phyloP scores from a whole-genome alignment of 2,113 vertebrate species.

The Mionectes macconnelli region DNA sequence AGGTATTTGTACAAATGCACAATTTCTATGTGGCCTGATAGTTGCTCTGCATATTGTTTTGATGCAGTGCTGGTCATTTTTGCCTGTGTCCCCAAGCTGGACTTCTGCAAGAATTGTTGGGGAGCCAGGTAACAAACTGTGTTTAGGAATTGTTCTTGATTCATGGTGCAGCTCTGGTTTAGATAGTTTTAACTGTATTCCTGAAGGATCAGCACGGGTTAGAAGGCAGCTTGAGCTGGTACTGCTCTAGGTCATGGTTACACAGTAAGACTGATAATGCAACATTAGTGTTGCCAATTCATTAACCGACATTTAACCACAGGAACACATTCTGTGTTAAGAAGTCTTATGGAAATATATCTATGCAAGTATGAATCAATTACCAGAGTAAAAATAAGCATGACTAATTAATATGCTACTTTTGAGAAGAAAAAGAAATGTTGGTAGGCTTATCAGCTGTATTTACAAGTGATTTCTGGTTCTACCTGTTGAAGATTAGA shows the following conservation, averaged over 20 bases:
- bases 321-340: background rate
- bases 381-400: background rate
- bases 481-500: background rate
- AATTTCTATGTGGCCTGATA: background rate
- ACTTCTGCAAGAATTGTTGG: background rate
- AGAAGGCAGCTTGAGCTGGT: background rate
- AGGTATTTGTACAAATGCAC: background rate
- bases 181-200: background rate
- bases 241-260: background rate
- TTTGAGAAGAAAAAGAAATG: background rate
- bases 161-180: background rate
- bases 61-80: background rate
- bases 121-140: fast-evolving
- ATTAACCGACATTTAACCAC: background rate
- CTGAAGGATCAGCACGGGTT: background rate
- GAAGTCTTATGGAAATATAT: background rate
- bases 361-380: background rate
- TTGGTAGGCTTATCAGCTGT: background rate
- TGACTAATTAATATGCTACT: background rate
- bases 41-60: background rate
- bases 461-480: background rate
- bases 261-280: too few relatives aligned
- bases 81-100: background rate
- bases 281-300: background rate
- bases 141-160: background rate